phyloP scores from a whole-genome alignment of 2,113 vertebrate species.

The Gallinago jamesoni region DNA sequence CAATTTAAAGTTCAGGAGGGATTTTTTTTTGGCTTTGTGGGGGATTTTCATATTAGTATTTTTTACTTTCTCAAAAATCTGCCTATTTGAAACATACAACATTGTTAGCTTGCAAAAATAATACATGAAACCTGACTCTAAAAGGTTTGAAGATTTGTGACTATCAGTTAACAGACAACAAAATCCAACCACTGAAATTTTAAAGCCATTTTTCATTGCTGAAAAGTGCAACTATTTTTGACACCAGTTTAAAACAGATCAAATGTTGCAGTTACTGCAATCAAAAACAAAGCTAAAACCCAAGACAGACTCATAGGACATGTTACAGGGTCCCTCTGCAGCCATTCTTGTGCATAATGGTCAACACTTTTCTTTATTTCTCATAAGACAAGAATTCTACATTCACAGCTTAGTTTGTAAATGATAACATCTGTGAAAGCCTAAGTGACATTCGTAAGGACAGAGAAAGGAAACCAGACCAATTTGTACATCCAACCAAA shows the following conservation, averaged over 20 bases:
- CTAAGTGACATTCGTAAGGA: not conserved
- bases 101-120: not conserved
- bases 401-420: not conserved
- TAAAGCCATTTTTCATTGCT: not conserved
- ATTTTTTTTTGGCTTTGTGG: not conserved
- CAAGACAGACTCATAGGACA: not conserved
- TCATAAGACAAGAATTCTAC: not conserved
- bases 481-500: not conserved
- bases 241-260: not conserved
- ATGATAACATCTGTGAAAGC: not conserved
- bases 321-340: accelerated
- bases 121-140: not conserved
- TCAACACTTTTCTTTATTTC: not conserved
- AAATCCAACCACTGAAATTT: not conserved
- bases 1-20: not conserved
- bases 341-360: not conserved
- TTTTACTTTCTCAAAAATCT: not conserved
- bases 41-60: not conserved
- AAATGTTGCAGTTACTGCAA: not conserved
- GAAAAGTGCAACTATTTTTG: not conserved
- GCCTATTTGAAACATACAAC: not conserved
- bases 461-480: not conserved
- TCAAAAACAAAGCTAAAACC: not conserved
- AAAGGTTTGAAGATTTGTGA: not conserved
- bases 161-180: not conserved